phyloP scores from a whole-genome alignment of 2,113 vertebrate genomes.

The Gobio gobio region DNA sequence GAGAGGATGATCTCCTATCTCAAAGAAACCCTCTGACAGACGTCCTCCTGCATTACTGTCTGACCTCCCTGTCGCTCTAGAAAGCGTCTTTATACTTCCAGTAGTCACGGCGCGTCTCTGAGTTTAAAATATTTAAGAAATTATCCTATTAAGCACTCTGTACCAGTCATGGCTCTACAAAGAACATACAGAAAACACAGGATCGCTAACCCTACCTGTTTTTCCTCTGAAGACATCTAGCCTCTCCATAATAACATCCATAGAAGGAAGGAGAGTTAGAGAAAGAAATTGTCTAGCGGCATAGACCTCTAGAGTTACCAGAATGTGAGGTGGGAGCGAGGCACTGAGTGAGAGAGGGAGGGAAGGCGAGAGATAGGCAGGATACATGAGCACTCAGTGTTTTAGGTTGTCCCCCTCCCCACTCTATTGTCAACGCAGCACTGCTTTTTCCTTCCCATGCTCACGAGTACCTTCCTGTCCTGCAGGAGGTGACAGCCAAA shows the following conservation, averaged over 20 bases:
- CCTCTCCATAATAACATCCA: constrained; percentile 64
- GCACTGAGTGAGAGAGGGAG: constrained; percentile 14
- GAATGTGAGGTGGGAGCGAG: constrained; percentile 30
- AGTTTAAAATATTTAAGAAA: constrained; percentile 31
- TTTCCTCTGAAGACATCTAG: constrained; percentile 67
- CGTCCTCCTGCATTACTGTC: constrained; percentile 16
- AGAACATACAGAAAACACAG: constrained; percentile 8
- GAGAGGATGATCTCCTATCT: constrained; percentile 27
- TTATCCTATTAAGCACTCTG: constrained; percentile 15
- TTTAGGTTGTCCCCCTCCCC: constrained; percentile 30
- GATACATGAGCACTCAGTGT: constrained; percentile 49
- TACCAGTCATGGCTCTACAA: constrained; percentile 33
- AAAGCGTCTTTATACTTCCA: constrained; percentile 10
- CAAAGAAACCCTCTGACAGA: constrained; percentile 22
- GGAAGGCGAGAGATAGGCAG: constrained; percentile 41
- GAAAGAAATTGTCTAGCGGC: constrained; percentile 31
- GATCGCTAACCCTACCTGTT: constrained; percentile 63
- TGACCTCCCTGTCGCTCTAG: constrained; percentile 29
- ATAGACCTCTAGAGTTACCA: constrained; percentile 42
- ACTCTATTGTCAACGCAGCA: constrained; percentile 52
- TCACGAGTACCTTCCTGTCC: constrained; percentile 49
- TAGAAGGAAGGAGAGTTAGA: constrained; percentile 44
- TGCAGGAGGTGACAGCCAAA: constrained; percentile 35
- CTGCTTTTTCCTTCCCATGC: constrained; percentile 53
- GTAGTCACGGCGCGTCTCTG: background rate